phyloP scores from a whole-genome alignment of 1,140 invertebrate species.

The Platyscapa corneri region DNA sequence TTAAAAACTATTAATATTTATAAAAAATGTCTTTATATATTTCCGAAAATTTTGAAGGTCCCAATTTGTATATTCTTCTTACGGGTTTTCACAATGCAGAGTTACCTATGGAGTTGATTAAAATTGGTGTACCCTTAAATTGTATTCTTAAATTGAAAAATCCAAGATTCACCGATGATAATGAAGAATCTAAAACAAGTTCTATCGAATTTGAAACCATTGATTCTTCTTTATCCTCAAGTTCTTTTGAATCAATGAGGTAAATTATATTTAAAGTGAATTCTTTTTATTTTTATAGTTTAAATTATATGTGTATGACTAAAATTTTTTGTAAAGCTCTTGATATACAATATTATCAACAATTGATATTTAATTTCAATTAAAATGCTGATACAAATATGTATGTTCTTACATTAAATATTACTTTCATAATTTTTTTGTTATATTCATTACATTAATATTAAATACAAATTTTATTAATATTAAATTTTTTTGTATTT shows the following conservation, averaged over 20 bases:
- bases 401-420: too few relatives aligned
- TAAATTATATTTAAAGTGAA: too few relatives aligned
- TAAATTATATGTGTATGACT: not conserved
- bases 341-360: too few relatives aligned
- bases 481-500: too few relatives aligned
- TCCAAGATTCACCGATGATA: not conserved
- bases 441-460: too few relatives aligned
- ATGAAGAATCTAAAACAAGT: conserved; percentile 17
- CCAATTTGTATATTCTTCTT: conserved; percentile 75
- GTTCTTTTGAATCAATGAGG: not conserved
- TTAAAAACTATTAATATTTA: too few relatives aligned
- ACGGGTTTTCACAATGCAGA: conserved; percentile 74
- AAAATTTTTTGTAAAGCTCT: too few relatives aligned
- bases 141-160: conserved; percentile 66
- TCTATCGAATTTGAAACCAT: not conserved
- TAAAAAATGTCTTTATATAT: too few relatives aligned
- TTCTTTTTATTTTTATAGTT: not conserved
- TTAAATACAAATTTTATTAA: too few relatives aligned
- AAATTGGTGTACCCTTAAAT: conserved; percentile 71
- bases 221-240: not conserved
- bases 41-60: conserved; percentile 59
- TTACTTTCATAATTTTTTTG: too few relatives aligned
- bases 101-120: conserved; percentile 69
- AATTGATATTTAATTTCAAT: too few relatives aligned
- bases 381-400: too few relatives aligned